Percentiles rank a stretch among this genome's conserved stretches.
phyloP scores from a whole-genome alignment of 2,888 invertebrate genomes.

The Caenorhabditis macrosperma region DNA sequence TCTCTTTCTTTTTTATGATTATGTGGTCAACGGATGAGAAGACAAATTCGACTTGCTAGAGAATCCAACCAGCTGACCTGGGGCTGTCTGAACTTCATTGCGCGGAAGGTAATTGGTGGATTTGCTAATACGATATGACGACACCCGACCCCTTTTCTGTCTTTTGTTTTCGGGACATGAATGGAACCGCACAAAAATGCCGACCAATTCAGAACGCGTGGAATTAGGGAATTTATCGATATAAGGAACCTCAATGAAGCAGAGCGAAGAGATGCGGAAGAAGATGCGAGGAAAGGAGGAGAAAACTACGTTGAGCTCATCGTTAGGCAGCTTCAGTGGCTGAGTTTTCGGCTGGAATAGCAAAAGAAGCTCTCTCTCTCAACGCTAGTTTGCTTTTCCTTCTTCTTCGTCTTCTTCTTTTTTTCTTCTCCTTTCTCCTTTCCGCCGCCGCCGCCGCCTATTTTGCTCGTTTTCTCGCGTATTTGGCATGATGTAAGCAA shows the following conservation, averaged over 20 bases:
- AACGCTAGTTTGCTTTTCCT: too few relatives aligned
- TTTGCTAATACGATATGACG: conserved; percentile 47
- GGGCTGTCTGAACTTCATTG: conserved; percentile 35
- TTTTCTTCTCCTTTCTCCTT: conserved; percentile 24
- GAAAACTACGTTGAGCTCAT: conserved; percentile 6
- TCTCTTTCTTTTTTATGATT: conserved; percentile 53
- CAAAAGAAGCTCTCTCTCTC: conserved; percentile 16
- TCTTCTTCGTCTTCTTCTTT: conserved; percentile 35
- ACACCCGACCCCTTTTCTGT: conserved; percentile 8
- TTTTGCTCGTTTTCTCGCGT: conserved; percentile 47
- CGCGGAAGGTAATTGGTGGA: conserved; percentile 47
- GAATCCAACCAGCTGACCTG: conserved; percentile 51
- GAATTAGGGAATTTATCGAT: too few relatives aligned
- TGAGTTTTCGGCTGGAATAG: conserved; percentile 36
- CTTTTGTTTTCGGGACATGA: neutral
- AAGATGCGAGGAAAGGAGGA: conserved; percentile 3
- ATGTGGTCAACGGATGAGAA: conserved; percentile 31
- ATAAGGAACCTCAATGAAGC: neutral
- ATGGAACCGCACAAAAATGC: conserved; percentile 1
- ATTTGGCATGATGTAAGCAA: conserved; percentile 59
- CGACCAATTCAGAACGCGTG: neutral
- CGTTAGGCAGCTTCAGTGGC: conserved; percentile 26
- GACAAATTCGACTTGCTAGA: neutral
- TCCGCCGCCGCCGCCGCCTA: conserved; percentile 37
- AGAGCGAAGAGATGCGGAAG: neutral